These are phyloP conservation scores for Catharus fuscescens DNA, from an alignment of 2,113 vertebrate genomes.

Conservation along the genomic window DNA sequence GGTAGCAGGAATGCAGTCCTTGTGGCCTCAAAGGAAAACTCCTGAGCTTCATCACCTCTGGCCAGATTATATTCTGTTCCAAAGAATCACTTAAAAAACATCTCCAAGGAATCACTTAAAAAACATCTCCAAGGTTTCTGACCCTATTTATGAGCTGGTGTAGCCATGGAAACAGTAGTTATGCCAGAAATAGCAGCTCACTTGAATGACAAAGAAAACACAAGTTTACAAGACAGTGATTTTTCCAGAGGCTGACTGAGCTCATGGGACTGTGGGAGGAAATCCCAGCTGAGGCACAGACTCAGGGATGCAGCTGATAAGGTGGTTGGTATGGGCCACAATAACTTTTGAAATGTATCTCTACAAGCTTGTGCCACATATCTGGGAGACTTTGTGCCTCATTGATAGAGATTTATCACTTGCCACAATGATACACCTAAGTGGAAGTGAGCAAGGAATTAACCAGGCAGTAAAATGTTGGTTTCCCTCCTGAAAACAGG, in stretches of 20 bases:
- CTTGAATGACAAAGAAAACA: conserved; percentile 51
- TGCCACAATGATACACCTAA: neutral
- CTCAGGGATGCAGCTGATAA: neutral
- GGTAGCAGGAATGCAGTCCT: neutral
- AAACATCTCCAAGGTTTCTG: conserved; percentile 41
- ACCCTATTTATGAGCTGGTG: conserved; percentile 54
- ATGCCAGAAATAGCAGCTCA: conserved; percentile 49
- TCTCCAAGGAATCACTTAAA: neutral
- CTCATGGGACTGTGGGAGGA: conserved; percentile 36
- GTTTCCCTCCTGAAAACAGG: neutral
- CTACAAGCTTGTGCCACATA: neutral
- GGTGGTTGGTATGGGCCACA: neutral
- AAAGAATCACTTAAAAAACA: conserved; percentile 2
- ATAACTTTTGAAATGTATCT: neutral
- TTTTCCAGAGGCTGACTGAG: conserved; percentile 30
- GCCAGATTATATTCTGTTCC: neutral
- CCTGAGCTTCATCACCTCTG: neutral
- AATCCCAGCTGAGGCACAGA: neutral
- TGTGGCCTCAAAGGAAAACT: neutral
- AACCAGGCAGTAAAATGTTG: neutral
- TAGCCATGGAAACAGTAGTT: conserved; percentile 57
- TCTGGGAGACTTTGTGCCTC: neutral
- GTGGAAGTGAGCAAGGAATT: neutral
- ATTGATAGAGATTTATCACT: neutral
- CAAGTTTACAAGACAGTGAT: conserved; percentile 44